Base-by-base conservation (phyloP, 2,113 vertebrate genomes). In the Egretta garzetta region DNA sequence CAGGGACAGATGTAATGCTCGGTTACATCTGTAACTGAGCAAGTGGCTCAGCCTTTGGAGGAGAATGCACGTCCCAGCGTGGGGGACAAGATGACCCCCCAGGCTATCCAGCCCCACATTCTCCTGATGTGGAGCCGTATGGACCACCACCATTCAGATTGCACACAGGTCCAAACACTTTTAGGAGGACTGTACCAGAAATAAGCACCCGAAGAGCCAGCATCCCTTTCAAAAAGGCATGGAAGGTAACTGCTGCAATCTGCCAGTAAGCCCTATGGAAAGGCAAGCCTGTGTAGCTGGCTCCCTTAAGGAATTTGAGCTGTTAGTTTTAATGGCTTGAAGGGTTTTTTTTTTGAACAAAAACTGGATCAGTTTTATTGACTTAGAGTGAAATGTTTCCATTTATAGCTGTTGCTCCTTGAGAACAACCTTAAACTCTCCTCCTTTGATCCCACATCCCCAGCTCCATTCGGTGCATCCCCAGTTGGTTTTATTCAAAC, bases 341-440 rank as follows among this genome's bases (percentile, higher is more conserved):
- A 96, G 1, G 17, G 11, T 10, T 21, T 3, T 12, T 39, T 63
- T 90, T 80, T 66, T 6, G 1, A 89, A 82, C 53, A 81, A 96
- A 96, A 97, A 90, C 62, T 90, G 77, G 52, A 96, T 96, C 86
- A 58, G 89, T 96, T 97, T 95, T 93, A 91, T 87, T 90, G 81
- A 95, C 90, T 90, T 74, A 66, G 56, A 81, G 70, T 75, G 56
- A 96, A 96, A 91, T 56, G 53, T 82, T 96, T 91, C 87, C 8
- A 9, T 94, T 96, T 87, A 87, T 79, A 96, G 70, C 60, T 75
- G 43, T n/a, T 93, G 41, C 62, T 75, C 39, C 37, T 82, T 68
- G 53, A 96, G 84, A 96, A 50, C 30, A 56, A 81, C 43, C n/a
- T 95, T 79, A 32, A 94, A 82, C 39, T 56, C 66, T 91, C 53